Evolutionary conservation across 2,797 vertebrate genomes (phyloP).

Genomic region (Agapornis canus): DNA sequence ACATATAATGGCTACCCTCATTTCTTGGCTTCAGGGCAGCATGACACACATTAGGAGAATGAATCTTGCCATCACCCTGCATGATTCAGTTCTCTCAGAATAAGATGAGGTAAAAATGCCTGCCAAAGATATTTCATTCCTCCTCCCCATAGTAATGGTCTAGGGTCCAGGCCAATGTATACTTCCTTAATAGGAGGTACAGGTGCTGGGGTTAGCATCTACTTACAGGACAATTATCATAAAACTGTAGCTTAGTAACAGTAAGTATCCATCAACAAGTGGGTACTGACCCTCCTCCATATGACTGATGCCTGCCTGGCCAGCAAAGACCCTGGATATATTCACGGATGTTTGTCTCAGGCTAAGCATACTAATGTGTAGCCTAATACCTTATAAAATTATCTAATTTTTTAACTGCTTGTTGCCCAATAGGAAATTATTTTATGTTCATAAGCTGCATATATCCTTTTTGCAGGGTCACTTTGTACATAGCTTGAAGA

Average conservation of each 20-base stretch:
- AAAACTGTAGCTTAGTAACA: neutral
- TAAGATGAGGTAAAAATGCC: neutral
- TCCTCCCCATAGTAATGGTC: neutral
- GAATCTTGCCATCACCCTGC: neutral
- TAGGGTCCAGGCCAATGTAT: neutral
- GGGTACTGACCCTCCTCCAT: neutral
- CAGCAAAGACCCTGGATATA: neutral
- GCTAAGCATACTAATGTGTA: neutral
- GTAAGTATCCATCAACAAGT: neutral
- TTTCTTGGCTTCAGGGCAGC: neutral
- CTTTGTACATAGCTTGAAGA: neutral
- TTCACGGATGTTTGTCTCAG: neutral
- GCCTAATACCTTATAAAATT: neutral
- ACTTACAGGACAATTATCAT: neutral
- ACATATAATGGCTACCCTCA: neutral
- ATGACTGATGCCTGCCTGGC: neutral
- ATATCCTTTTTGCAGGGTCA: neutral
- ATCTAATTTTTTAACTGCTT: neutral
- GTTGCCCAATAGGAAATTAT: neutral
- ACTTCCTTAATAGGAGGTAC: neutral
- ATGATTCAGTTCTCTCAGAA: neutral
- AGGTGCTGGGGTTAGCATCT: neutral
- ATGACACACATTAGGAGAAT: neutral
- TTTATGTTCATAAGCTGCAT: neutral
- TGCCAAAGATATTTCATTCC: neutral